These are phyloP conservation scores for Malurus elegans DNA, from an alignment of 2,113 vertebrate genomes.

Conservation along the genomic window DNA sequence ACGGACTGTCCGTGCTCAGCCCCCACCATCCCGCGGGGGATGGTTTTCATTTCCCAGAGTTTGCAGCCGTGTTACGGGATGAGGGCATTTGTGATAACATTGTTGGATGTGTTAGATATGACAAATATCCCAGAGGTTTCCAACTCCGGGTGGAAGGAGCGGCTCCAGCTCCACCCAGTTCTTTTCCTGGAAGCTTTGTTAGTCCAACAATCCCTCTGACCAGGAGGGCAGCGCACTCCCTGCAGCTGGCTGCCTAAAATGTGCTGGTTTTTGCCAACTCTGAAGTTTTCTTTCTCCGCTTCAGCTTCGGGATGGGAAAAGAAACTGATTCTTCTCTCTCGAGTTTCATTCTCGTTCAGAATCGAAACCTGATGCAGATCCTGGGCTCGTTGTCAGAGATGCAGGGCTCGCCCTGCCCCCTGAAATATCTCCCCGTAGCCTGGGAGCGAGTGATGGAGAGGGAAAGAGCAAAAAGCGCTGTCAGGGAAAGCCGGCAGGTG, in stretches of 20 bases:
- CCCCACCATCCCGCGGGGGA: neutral
- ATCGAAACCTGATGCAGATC: neutral
- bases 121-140: neutral
- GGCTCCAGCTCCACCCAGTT: neutral
- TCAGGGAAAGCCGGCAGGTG: neutral
- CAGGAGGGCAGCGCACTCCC: neutral
- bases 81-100: neutral
- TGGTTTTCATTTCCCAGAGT: neutral
- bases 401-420: neutral
- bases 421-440: neutral
- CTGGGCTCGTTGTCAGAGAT: neutral
- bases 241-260: neutral
- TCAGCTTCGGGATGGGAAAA: neutral
- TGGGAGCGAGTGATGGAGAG: neutral
- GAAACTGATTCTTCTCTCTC: slow-evolving; percentile 10
- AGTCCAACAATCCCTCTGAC: neutral
- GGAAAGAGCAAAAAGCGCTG: neutral
- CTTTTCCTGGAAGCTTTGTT: neutral
- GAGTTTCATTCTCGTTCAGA: slow-evolving; percentile 2
- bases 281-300: neutral
- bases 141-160: neutral
- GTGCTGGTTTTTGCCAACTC: neutral
- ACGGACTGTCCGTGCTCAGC: neutral
- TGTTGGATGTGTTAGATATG: neutral
- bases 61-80: rapidly evolving